These are phyloP conservation scores for Eupristina koningsbergeri DNA, from an alignment of 1,140 invertebrate genomes.

Conservation along the genomic window DNA sequence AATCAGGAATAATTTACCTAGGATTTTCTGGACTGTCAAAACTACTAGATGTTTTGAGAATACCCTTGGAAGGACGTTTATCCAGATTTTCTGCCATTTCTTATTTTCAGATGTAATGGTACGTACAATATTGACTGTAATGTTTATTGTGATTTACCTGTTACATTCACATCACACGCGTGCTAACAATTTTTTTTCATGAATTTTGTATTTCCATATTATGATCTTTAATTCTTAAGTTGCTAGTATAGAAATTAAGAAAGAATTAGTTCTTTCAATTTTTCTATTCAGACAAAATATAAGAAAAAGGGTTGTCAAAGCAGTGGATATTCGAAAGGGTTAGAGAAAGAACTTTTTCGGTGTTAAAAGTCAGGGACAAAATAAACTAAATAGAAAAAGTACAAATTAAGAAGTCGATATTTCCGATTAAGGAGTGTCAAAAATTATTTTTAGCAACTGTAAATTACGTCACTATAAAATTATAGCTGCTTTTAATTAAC, in stretches of 20 bases:
- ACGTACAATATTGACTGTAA: constrained; percentile 28
- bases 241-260: neutral
- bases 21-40: constrained; percentile 82
- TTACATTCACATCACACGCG: constrained; percentile 30
- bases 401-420: constrained; percentile 41
- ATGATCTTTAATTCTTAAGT: constrained; percentile 4
- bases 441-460: neutral
- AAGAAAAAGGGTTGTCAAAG: constrained; percentile 9
- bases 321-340: neutral
- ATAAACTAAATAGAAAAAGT: constrained; percentile 22
- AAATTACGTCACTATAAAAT: neutral
- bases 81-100: constrained; percentile 71
- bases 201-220: constrained; percentile 20
- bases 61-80: constrained; percentile 87
- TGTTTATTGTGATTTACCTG: constrained; percentile 16
- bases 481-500: neutral
- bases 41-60: constrained; percentile 92
- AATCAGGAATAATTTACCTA: constrained; percentile 24
- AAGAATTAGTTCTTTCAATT: constrained; percentile 13
- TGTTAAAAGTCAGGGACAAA: constrained; percentile 25
- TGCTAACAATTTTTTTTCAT: neutral
- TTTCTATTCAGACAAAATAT: neutral
- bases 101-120: constrained; percentile 34
- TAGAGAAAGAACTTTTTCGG: constrained; percentile 6
- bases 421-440: neutral